Evolutionary conservation across 2,888 invertebrate genomes (phyloP).

Genomic region (Lepeophtheirus nordmannii): DNA sequence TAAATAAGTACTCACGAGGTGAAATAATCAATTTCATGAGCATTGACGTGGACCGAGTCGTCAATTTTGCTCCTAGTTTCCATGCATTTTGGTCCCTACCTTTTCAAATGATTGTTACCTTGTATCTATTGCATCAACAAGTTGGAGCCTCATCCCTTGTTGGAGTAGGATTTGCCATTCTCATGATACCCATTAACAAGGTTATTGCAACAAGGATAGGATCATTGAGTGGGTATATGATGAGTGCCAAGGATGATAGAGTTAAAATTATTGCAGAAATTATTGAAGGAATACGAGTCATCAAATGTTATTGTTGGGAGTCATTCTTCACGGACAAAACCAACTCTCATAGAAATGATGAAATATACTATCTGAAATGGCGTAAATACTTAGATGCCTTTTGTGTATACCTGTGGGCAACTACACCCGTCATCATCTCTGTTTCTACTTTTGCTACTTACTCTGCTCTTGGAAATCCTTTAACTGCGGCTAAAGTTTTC

Average conservation of each 20-base stretch:
- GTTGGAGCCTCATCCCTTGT: constrained; percentile 80
- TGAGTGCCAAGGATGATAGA: constrained; percentile 75
- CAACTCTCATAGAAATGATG: constrained; percentile 1
- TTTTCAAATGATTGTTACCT: constrained; percentile 62
- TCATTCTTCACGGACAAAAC: constrained; percentile 43
- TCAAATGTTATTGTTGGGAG: constrained; percentile 90
- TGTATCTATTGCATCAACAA: constrained; percentile 69
- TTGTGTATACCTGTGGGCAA: constrained; percentile 97
- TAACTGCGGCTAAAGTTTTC: constrained; percentile 76
- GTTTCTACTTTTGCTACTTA: constrained; percentile 66
- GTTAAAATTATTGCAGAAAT: constrained; percentile 74
- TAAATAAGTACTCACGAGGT: constrained; percentile 46
- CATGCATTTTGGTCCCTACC: constrained; percentile 95
- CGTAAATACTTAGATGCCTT: constrained; percentile 89
- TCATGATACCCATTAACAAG: constrained; percentile 84
- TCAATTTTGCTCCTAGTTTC: constrained; percentile 88
- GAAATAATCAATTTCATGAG: constrained; percentile 94
- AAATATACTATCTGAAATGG: constrained; percentile 16
- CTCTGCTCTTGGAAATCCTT: constrained; percentile 53
- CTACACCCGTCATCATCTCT: constrained; percentile 79
- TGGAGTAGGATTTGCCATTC: constrained; percentile 65
- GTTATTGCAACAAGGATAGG: constrained; percentile 76
- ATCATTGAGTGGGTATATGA: constrained; percentile 60
- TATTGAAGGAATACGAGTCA: constrained; percentile 66
- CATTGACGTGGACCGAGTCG: constrained; percentile 83